A percentile compares a stretch with the other conserved stretches of the same genome.
phyloP scores from a whole-genome alignment of 2,888 invertebrate species.

The Scelioninae gen. 1 region DNA sequence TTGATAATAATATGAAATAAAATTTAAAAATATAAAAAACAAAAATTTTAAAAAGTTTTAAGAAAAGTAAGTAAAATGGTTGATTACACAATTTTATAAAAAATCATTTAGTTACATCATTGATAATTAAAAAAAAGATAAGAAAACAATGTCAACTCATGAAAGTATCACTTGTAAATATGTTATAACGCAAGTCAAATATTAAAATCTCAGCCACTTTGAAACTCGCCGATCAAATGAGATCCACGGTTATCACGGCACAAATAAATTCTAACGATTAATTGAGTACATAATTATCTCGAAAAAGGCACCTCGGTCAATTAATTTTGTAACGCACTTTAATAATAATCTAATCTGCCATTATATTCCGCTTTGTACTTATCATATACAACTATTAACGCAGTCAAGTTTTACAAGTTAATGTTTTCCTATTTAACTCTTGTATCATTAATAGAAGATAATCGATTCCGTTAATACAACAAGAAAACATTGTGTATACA shows the following conservation, averaged over 20 bases:
- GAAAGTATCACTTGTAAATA: too few relatives aligned
- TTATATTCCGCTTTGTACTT: conserved; percentile 53
- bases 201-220: not conserved
- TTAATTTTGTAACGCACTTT: conserved; percentile 59
- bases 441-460: conserved; percentile 52
- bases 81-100: too few relatives aligned
- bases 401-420: conserved; percentile 49
- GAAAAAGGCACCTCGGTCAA: conserved; percentile 27
- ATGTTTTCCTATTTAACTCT: conserved; percentile 58
- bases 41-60: too few relatives aligned
- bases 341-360: conserved; percentile 56
- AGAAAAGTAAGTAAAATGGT: too few relatives aligned
- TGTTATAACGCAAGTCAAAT: not conserved
- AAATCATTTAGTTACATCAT: too few relatives aligned
- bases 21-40: too few relatives aligned
- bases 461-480: conserved; percentile 45
- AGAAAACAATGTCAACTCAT: too few relatives aligned
- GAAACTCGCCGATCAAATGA: not conserved
- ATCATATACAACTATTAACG: conserved; percentile 49
- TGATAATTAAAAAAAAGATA: too few relatives aligned
- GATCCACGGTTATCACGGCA: not conserved
- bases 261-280: conserved; percentile 41
- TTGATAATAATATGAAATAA: too few relatives aligned
- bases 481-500: conserved; percentile 28
- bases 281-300: conserved; percentile 34